phyloP scores from a whole-genome alignment of 2,888 invertebrate species.

The Oxystoma pomonae region DNA sequence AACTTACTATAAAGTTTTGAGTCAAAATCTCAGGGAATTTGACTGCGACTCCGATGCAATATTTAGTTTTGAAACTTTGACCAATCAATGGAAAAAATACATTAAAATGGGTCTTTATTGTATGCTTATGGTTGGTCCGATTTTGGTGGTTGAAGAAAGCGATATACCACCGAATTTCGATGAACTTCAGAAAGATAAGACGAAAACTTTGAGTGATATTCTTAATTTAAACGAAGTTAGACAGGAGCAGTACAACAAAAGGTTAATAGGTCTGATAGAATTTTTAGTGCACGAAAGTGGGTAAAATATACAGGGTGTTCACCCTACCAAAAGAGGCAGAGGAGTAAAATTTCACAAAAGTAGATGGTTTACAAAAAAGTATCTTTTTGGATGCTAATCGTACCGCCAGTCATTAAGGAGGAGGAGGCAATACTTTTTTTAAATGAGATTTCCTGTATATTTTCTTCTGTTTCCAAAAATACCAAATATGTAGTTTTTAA shows the following conservation, averaged over 20 bases:
- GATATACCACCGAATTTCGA: constrained; percentile 23
- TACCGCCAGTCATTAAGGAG: too few species aligned
- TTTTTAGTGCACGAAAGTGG: constrained; percentile 24
- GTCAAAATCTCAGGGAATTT: constrained; percentile 24
- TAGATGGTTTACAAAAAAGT: too few species aligned
- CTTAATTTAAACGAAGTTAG: background rate
- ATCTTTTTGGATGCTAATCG: too few species aligned
- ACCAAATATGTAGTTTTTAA: too few species aligned
- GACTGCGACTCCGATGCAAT: constrained; percentile 28
- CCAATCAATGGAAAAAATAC: constrained; percentile 11
- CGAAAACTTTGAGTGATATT: background rate
- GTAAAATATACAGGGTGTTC: too few species aligned
- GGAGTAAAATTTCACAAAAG: too few species aligned
- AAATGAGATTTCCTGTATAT: too few species aligned
- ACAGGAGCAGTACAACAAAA: constrained; percentile 4
- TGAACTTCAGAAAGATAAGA: background rate
- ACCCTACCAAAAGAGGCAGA: too few species aligned
- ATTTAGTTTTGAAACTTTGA: constrained; percentile 25
- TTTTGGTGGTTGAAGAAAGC: constrained; percentile 9
- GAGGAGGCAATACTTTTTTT: too few species aligned
- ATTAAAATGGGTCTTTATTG: constrained; percentile 1
- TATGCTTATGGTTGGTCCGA: constrained; percentile 8
- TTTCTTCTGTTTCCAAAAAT: too few species aligned
- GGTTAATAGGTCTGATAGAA: constrained; percentile 12
- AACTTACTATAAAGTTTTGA: constrained; percentile 34